Percentiles rank a stretch among this genome's conserved stretches.
Evolutionary conservation across 2,888 invertebrate species (phyloP).

Genomic region (Adineta ricciae): DNA sequence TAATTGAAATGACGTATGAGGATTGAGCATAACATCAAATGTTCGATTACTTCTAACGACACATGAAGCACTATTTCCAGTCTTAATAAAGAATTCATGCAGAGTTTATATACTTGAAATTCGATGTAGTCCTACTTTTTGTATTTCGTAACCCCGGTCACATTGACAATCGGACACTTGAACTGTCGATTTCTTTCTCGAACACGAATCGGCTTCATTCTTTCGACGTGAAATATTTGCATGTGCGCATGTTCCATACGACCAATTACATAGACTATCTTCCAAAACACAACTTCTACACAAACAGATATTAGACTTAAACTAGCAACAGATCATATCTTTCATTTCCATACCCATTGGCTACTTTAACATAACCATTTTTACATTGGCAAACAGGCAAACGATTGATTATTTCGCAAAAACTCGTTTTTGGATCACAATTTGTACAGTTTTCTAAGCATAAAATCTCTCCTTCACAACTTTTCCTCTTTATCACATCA

Average conservation of each 20-base stretch:
- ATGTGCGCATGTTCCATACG: neutral
- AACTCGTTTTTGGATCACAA: neutral
- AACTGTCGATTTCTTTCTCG: neutral
- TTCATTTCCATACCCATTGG: neutral
- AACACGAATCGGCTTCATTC: neutral
- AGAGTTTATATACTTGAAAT: no score
- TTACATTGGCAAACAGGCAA: neutral
- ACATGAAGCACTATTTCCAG: neutral
- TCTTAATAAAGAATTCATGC: neutral
- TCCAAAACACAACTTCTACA: neutral
- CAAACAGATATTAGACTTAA: no score
- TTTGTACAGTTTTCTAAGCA: neutral
- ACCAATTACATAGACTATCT: conserved; percentile 4
- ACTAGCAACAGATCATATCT: no score
- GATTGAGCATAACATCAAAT: neutral
- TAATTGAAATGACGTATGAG: neutral
- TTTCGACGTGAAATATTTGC: neutral
- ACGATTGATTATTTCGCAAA: conserved; percentile 8
- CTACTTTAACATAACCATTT: neutral
- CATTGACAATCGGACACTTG: neutral
- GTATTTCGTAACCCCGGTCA: neutral
- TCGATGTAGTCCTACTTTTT: neutral
- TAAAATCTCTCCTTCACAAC: neutral
- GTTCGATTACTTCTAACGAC: neutral
- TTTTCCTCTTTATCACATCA: neutral